These are phyloP conservation scores for Struthio camelus DNA, from an alignment of 2,113 vertebrate species.

Conservation along the genomic window DNA sequence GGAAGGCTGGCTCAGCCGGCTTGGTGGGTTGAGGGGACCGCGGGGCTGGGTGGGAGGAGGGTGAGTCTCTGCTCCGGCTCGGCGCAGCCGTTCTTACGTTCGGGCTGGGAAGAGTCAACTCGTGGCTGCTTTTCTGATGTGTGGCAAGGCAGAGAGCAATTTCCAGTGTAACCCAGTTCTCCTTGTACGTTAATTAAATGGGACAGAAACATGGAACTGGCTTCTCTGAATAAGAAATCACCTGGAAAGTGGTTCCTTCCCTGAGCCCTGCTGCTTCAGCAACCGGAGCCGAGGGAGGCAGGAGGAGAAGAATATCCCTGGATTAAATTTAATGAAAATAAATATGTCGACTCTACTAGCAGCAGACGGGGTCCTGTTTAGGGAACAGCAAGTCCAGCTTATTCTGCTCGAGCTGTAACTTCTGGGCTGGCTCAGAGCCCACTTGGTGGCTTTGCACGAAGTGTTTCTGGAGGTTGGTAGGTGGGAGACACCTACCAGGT, in stretches of 20 bases:
- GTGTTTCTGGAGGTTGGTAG: not conserved
- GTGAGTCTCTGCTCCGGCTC: accelerated
- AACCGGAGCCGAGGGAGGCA: not conserved
- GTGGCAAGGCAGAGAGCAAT: not conserved
- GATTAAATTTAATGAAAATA: conserved; percentile 58
- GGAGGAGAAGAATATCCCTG: not conserved
- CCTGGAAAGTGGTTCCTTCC: conserved; percentile 45
- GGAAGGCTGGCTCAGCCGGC: accelerated
- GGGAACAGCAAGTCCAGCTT: not conserved
- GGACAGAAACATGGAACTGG: conserved; percentile 53
- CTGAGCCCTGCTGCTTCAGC: conserved; percentile 17
- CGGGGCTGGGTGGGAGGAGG: not conserved
- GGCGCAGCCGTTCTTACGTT: accelerated
- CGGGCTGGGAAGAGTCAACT: not conserved
- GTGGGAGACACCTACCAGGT: too few species aligned
- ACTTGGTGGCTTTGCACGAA: not conserved
- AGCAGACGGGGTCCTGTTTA: not conserved
- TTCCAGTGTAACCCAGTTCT: not conserved
- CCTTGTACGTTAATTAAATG: conserved; percentile 31
- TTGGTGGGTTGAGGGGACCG: too few species aligned
- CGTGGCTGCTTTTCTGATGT: accelerated
- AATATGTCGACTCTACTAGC: not conserved
- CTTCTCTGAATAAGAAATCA: conserved; percentile 47
- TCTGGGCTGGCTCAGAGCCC: not conserved
- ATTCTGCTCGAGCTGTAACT: not conserved